Conservation (phyloP, 2,797 vertebrate genomes). For the Meda fulgida region DNA sequence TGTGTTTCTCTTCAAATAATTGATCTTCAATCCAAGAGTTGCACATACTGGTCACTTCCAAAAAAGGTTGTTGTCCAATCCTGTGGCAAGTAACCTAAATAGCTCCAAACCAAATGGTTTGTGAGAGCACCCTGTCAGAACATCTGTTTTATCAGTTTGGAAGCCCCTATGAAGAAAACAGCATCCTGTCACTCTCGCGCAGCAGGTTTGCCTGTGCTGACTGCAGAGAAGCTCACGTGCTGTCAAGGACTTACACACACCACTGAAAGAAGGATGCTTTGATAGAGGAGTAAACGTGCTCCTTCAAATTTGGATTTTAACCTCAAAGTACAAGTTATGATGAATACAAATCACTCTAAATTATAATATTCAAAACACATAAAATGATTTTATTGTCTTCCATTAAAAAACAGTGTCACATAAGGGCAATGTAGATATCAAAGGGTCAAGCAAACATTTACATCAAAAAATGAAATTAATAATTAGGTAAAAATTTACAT, state of each 20-base stretch:
- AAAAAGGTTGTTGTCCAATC: neutral
- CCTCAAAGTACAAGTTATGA: neutral
- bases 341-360: neutral
- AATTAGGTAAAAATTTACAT: neutral
- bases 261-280: constrained; percentile 22
- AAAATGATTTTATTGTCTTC: neutral
- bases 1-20: neutral
- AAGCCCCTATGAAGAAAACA: constrained; percentile 18
- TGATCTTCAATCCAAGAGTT: neutral
- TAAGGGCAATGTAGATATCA: neutral
- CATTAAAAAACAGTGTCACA: neutral
- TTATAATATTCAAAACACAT: neutral
- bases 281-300: neutral
- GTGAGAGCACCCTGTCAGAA: constrained; percentile 10
- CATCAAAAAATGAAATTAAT: neutral
- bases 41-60: neutral
- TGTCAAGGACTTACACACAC: neutral
- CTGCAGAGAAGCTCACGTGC: constrained; percentile 15
- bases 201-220: constrained; percentile 39
- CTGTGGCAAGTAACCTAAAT: neutral
- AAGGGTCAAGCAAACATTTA: neutral
- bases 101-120: constrained; percentile 18
- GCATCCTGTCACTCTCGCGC: constrained; percentile 30
- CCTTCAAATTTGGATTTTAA: neutral
- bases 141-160: constrained; percentile 33